phyloP scores from a whole-genome alignment of 2,113 vertebrate species.

The Mastomys coucha region DNA sequence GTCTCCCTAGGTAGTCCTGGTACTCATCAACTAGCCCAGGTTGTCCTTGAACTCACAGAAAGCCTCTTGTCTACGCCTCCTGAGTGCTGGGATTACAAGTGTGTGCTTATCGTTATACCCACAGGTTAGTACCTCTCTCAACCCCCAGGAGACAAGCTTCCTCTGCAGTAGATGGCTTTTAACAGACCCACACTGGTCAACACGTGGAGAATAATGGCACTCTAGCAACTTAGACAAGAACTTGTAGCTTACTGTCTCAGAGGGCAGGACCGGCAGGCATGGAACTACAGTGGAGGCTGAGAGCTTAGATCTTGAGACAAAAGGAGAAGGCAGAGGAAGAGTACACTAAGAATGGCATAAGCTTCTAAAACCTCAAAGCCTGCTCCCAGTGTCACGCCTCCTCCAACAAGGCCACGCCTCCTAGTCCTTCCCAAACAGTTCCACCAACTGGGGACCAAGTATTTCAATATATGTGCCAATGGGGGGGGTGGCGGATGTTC shows the following conservation, averaged over 20 bases:
- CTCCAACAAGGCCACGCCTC: background rate
- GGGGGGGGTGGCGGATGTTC: background rate
- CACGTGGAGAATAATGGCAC: background rate
- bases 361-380: background rate
- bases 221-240: background rate
- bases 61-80: background rate
- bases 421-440: background rate
- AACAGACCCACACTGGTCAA: background rate
- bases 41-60: background rate
- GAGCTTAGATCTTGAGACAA: background rate
- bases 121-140: background rate
- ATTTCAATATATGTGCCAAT: background rate
- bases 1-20: background rate
- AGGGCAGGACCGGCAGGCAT: background rate
- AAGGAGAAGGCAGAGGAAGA: background rate
- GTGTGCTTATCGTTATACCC: background rate
- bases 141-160: background rate
- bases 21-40: background rate
- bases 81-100: background rate
- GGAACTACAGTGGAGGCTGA: background rate
- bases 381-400: background rate
- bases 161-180: background rate
- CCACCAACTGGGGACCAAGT: background rate
- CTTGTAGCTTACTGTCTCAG: background rate
- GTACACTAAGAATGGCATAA: background rate